Evolutionary conservation across 2,113 vertebrate species (phyloP).

Genomic region (Oncorhynchus mykiss): DNA sequence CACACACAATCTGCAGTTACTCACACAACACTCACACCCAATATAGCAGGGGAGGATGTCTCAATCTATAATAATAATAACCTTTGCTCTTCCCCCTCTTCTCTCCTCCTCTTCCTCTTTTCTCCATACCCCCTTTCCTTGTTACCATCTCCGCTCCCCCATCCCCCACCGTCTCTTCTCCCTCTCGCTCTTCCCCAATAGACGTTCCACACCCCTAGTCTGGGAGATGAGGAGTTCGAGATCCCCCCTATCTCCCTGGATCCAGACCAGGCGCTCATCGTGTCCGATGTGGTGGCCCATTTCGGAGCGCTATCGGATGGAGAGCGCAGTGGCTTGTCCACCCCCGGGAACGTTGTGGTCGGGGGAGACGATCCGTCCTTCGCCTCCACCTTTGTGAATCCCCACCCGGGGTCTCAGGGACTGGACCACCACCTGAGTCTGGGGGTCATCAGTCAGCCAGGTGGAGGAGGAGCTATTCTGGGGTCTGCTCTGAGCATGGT

Average conservation of each 20-base stretch:
- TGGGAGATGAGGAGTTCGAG: conserved; percentile 92
- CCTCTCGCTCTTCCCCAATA: conserved; percentile 41
- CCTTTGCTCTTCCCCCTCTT: conserved; percentile 11
- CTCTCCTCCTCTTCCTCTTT: neutral
- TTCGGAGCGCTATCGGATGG: conserved; percentile 83
- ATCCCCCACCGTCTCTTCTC: neutral
- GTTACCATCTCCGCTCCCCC: too few relatives aligned
- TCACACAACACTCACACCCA: neutral
- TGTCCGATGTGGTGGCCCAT: conserved; percentile 84
- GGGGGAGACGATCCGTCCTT: conserved; percentile 77
- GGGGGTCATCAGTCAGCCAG: conserved; percentile 81
- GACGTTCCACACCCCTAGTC: conserved; percentile 90
- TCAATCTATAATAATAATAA: too few relatives aligned
- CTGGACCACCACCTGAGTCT: conserved; percentile 85
- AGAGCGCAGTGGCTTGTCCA: conserved; percentile 68
- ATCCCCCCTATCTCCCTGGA: conserved; percentile 90
- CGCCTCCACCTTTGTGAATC: conserved; percentile 71
- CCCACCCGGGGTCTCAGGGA: conserved; percentile 55
- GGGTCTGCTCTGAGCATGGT: conserved; percentile 65
- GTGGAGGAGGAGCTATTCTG: conserved; percentile 76
- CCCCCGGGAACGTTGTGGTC: conserved; percentile 78
- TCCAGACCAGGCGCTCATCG: conserved; percentile 83
- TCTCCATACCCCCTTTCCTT: neutral
- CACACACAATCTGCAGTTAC: neutral
- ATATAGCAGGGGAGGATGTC: neutral